Evolutionary conservation across 2,113 vertebrate species (phyloP).

Genomic region (Asarcornis scutulata): DNA sequence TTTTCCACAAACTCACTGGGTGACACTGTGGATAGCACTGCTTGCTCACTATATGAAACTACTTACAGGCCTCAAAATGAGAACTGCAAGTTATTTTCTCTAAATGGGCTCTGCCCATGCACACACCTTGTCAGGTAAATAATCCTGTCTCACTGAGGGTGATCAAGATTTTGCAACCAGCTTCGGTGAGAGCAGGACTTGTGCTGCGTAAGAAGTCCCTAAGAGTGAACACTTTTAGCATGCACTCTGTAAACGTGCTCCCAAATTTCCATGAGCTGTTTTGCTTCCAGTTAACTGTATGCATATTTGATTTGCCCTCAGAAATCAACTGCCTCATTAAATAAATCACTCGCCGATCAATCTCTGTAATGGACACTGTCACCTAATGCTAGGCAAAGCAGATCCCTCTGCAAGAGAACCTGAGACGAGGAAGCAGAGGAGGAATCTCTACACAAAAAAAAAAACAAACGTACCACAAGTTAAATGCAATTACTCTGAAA

Average conservation of each 20-base stretch:
- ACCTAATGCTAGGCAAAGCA: slow-evolving; percentile 56
- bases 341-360: slow-evolving; percentile 60
- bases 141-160: not conserved
- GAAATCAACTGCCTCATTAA: slow-evolving; percentile 48
- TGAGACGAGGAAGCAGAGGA: slow-evolving; percentile 22
- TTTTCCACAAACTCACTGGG: not conserved
- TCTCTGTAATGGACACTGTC: slow-evolving; percentile 61
- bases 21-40: not conserved
- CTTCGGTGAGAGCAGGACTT: not conserved
- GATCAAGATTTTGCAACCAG: not conserved
- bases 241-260: not conserved
- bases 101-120: not conserved
- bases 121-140: not conserved
- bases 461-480: not conserved
- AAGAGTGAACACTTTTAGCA: not conserved
- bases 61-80: not conserved
- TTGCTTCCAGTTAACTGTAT: not conserved
- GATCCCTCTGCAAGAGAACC: slow-evolving; percentile 55
- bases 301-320: slow-evolving; percentile 44
- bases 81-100: not conserved
- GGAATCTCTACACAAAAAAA: not conserved
- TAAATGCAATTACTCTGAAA: slow-evolving; percentile 59
- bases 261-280: not conserved
- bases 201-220: not conserved
- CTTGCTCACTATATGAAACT: not conserved